Conservation (phyloP, 1,140 invertebrate species). For the Papilio dardanus region DNA sequence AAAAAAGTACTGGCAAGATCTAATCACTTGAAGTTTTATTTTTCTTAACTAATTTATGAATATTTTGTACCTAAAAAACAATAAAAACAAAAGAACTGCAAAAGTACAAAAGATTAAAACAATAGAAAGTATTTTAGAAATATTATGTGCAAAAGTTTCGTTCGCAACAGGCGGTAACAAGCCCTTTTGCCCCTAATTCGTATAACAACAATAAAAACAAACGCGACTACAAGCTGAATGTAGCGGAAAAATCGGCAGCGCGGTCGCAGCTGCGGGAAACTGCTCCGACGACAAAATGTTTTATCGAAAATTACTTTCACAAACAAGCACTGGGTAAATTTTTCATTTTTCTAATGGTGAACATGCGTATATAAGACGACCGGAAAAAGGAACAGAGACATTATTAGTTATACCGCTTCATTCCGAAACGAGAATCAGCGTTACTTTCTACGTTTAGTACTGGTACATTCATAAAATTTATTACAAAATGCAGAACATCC, state of each 20-base stretch:
- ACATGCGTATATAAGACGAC: constrained; percentile 39
- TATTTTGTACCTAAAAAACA: neutral
- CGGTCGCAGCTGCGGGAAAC: constrained; percentile 57
- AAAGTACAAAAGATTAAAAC: constrained; percentile 12
- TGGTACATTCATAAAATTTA: too few species aligned
- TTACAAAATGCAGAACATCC: too few species aligned
- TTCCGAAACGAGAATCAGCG: too few species aligned
- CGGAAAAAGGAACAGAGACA: too few species aligned
- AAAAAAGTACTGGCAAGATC: too few species aligned
- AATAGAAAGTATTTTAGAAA: neutral
- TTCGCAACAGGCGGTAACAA: constrained; percentile 22
- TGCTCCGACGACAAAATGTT: constrained; percentile 62
- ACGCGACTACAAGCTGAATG: constrained; percentile 38
- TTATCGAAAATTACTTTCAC: constrained; percentile 72
- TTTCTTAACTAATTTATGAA: too few species aligned
- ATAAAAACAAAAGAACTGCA: neutral
- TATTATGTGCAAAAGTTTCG: constrained; percentile 16
- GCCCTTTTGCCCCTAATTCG: constrained; percentile 21
- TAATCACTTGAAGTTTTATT: too few species aligned
- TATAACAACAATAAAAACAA: constrained; percentile 41
- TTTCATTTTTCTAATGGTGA: constrained; percentile 66
- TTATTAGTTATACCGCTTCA: too few species aligned
- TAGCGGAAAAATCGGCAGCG: constrained; percentile 52
- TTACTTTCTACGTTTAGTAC: too few species aligned
- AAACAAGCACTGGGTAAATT: constrained; percentile 55